Evolutionary conservation across 1,140 invertebrate species (phyloP), one percentile per base, ranked within the genome.

Genomic region (Drosophila pachea): DNA sequence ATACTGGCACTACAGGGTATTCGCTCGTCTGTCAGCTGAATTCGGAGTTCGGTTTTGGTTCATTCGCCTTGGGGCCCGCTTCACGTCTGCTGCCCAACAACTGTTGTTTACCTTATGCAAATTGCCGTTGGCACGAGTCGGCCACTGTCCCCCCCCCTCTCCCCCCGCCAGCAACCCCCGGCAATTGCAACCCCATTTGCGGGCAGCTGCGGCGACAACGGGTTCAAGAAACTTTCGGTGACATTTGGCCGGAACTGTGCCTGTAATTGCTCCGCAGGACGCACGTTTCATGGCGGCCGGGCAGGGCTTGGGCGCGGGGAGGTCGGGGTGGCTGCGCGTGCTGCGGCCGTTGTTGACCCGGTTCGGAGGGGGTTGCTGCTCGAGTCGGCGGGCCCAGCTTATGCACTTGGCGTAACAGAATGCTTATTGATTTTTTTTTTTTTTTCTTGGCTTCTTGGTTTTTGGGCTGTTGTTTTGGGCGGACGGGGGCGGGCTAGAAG

Each of bases 211-310:
- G 43, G 33, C 22, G 43, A 31, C 16, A 43, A 56, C 32, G 79
- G 38, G 81, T 84, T 84, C 79, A 79, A 84, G 74, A 86, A 84
- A 76, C 79, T 84, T 79, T 83, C 65, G 79, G 73, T 84, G 79
- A 84, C 79, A 84, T 79, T 84, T 86, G 79, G 73, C 69, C 79
- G 79, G 81, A 84, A 16, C 72, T 62, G 49, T 60, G 75, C 45
- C 79, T 75, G 55, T 84, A 84, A 83, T 83, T 83, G 79, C 67
- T 12, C 22, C 22, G 22, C 22, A 22, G 22, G 22, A 22, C 22
- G 22, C 1, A 22, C 22, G 22, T 3, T 22, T 22, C 1, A 22
- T 1, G 22, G 22, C 22, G 22, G 22, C 22, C 22, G 22, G 22
- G 22, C 22, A n/a, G n/a, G n/a, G n/a, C n/a, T n/a, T n/a, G n/a